A percentile compares a stretch with the other conserved stretches of the same genome.
phyloP scores from a whole-genome alignment of 2,797 vertebrate species.

The Tadarida brasiliensis region DNA sequence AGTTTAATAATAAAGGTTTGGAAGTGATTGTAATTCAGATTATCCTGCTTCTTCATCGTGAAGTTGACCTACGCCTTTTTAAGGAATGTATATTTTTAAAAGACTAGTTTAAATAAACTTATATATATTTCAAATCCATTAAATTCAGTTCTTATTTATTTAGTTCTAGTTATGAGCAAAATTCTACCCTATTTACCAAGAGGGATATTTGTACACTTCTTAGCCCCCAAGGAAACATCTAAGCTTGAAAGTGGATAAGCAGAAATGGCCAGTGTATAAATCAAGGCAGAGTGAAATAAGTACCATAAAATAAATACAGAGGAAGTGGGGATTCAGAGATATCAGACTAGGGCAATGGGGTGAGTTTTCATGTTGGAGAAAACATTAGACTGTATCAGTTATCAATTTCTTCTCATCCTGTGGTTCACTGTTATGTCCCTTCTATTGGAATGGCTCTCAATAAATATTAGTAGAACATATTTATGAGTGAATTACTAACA shows the following conservation, averaged over 20 bases:
- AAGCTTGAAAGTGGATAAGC: background rate
- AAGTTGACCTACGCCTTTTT: background rate
- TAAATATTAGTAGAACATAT: slow-evolving; percentile 21
- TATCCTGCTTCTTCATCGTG: background rate
- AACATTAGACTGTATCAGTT: background rate
- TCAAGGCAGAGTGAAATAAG: background rate
- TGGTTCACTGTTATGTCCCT: background rate
- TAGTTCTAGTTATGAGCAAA: background rate
- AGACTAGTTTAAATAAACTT: slow-evolving; percentile 26
- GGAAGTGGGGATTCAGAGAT: background rate
- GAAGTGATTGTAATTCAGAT: background rate
- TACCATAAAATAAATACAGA: background rate
- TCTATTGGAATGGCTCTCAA: background rate
- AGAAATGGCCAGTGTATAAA: background rate
- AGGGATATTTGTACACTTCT: background rate
- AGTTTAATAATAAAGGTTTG: slow-evolving; percentile 17
- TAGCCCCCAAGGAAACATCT: background rate
- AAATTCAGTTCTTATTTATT: background rate
- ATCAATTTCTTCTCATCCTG: background rate
- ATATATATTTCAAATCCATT: background rate
- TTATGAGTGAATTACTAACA: slow-evolving; percentile 52
- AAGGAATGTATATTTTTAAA: background rate
- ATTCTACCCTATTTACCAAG: background rate
- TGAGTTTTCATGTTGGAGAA: background rate
- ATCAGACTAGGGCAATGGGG: background rate